Conservation (phyloP, 2,113 vertebrate species). For the Mola mola region DNA sequence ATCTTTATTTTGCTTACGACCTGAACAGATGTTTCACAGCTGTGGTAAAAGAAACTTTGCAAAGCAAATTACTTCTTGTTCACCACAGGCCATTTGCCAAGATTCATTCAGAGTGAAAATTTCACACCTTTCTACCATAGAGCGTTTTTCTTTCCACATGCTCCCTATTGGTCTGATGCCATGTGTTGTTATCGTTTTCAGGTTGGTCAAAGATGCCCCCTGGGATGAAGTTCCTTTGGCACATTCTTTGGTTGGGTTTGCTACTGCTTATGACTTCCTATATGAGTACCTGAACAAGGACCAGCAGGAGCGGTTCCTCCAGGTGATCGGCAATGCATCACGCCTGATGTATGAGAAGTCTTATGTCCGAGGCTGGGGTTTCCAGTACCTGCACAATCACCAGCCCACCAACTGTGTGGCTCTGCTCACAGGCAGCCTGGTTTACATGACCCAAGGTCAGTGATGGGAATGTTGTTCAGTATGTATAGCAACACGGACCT, state of each 20-base stretch:
- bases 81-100: too few relatives aligned
- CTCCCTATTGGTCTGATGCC: neutral
- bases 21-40: slow-evolving; percentile 16
- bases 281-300: slow-evolving; percentile 90
- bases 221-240: slow-evolving; percentile 98
- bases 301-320: slow-evolving; percentile 93
- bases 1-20: slow-evolving; percentile 28
- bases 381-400: slow-evolving; percentile 98
- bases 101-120: slow-evolving; percentile 7
- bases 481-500: too few relatives aligned
- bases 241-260: slow-evolving; percentile 96
- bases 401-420: slow-evolving; percentile 99
- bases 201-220: slow-evolving; percentile 97
- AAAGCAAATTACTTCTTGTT: too few relatives aligned
- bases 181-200: slow-evolving; percentile 65
- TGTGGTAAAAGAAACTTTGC: slow-evolving; percentile 13
- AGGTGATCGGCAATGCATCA: slow-evolving; percentile 94
- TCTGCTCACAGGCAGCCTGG: slow-evolving; percentile 92
- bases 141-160: slow-evolving; percentile 10
- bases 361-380: slow-evolving; percentile 94
- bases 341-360: slow-evolving; percentile 96
- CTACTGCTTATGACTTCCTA: slow-evolving; percentile 97
- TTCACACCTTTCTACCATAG: slow-evolving; percentile 16
- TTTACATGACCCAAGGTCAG: slow-evolving; percentile 97
- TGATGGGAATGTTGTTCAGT: neutral